Percentiles rank a stretch among this genome's conserved stretches.
These are phyloP conservation scores for Monoplex corrugatus DNA, from an alignment of 2,888 invertebrate species.

Conservation along the genomic window DNA sequence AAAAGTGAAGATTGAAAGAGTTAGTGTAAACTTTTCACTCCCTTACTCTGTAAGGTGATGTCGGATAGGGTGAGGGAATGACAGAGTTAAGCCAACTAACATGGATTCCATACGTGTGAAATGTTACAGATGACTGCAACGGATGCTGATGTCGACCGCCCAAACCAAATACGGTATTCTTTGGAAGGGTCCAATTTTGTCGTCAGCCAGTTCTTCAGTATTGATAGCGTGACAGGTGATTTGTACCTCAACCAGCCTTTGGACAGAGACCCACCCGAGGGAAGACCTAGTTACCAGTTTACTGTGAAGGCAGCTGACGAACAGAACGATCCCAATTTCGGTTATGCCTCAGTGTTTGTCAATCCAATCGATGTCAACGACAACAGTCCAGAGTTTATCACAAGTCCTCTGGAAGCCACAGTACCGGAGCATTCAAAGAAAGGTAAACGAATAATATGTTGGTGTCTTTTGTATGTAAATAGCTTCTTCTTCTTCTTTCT, in stretches of 20 bases:
- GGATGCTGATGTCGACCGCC: slow-evolving; percentile 96
- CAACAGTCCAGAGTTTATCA: slow-evolving; percentile 93
- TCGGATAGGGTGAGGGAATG: no score
- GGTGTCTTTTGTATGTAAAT: background rate
- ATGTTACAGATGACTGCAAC: slow-evolving; percentile 97
- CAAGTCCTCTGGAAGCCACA: slow-evolving; percentile 81
- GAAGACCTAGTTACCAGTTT: slow-evolving; percentile 86
- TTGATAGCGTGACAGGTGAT: slow-evolving; percentile 96
- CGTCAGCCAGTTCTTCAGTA: slow-evolving; percentile 85
- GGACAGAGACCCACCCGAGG: slow-evolving; percentile 97
- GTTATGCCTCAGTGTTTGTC: slow-evolving; percentile 98
- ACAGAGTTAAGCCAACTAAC: no score
- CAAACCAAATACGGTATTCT: slow-evolving; percentile 94
- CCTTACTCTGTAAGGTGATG: no score
- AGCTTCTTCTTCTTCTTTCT: no score
- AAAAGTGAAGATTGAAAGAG: no score
- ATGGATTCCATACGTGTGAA: no score
- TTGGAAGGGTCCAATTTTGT: slow-evolving; percentile 60
- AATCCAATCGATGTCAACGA: slow-evolving; percentile 98
- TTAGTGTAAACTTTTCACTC: no score
- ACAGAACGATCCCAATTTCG: slow-evolving; percentile 83
- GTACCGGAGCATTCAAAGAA: slow-evolving; percentile 93
- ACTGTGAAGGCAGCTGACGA: slow-evolving; percentile 79
- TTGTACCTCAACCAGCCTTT: slow-evolving; percentile 95
- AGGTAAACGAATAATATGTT: background rate